Conservation (phyloP, 2,888 invertebrate species). For the Sepioteuthis lessoniana region DNA sequence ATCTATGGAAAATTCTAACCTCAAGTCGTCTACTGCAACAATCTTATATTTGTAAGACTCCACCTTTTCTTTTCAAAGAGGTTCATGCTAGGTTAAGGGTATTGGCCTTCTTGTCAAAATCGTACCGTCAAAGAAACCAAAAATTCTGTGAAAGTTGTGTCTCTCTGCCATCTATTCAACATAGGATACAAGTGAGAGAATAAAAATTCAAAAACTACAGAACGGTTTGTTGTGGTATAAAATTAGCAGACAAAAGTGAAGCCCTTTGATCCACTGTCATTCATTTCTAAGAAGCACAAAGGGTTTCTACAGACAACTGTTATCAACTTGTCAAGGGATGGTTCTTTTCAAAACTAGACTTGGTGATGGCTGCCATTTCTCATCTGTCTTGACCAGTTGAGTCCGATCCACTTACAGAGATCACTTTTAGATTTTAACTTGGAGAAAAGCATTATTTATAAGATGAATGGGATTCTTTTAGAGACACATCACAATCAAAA, state of each 20-base stretch:
- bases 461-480: no score
- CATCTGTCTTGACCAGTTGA: not conserved
- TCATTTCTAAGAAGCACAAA: not conserved
- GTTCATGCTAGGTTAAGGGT: no score
- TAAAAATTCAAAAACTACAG: not conserved
- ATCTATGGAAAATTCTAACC: no score
- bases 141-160: no score
- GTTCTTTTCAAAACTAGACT: not conserved
- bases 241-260: not conserved
- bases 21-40: not conserved
- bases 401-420: not conserved
- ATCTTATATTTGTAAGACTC: not conserved
- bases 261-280: not conserved
- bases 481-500: no score
- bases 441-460: no score
- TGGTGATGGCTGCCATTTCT: not conserved
- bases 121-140: not conserved
- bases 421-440: not conserved
- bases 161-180: not conserved
- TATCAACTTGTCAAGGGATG: not conserved
- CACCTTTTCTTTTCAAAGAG: no score
- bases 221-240: not conserved
- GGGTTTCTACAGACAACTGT: not conserved
- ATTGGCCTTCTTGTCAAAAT: no score
- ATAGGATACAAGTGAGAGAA: not conserved